Base-by-base conservation (phyloP, 1,140 invertebrate genomes). In the Andricus grossulariae region DNA sequence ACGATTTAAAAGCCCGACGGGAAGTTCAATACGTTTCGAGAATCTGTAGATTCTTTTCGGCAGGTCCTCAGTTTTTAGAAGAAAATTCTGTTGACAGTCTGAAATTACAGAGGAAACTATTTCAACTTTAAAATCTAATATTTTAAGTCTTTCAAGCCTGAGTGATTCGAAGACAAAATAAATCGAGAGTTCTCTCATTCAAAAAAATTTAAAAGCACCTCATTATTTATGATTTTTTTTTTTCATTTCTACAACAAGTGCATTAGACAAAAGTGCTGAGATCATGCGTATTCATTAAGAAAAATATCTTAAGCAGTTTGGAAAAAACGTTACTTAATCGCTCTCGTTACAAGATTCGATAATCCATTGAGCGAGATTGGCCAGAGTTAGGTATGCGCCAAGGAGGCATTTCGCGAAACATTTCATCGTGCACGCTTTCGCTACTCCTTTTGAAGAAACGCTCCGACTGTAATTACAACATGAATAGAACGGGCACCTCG, bases 401-500 rank as follows among this genome's bases (percentile, higher is more conserved):
- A 8, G 25, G 21, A 66, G 21, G 16, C 15, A 60, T 60, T 60
- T 60, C 25, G 21, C 57, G 21, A 60, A 60, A 39, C 57, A 39
- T 66, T 66, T 66, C 15, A 66, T 66, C 16, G 32, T 66, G 60
- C 60, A 39, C 60, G 39, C 60, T 66, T 66, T 66, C 13, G 57
- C 57, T 66, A 66, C 60, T 66, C 39, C 60, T 66, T 66, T 66
- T 66, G 15, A 66, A 66, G 25, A 66, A 32, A n/a, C 6, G 13
- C 60, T 66, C 25, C 60, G 60, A 45, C 60, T 66, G 60, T 66
- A 66, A 66, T 66, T 66, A 66, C 60, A 66, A 66, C 32, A 66
- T 66, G 60, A 66, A 66, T 66, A 66, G 60, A 66, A 66, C 13
- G 60, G 60, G 39, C 39, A 45, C 10, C 39, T 45, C 1, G 25